Evolutionary conservation across 2,797 vertebrate genomes (phyloP).

Genomic region (Periophthalmus magnuspinnatus): DNA sequence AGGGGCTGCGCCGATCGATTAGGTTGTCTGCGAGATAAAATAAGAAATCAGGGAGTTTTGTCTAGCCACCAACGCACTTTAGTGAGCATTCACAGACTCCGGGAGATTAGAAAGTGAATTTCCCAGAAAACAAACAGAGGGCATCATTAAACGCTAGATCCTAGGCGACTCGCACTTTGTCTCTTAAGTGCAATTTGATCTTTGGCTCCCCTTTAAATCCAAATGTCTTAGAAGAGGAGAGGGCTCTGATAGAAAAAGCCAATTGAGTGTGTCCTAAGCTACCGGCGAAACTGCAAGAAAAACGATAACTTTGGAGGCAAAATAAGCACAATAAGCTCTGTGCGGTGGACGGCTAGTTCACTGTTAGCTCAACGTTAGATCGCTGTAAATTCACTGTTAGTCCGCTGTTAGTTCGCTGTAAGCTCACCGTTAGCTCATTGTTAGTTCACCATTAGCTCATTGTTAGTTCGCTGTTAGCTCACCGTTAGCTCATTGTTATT

Average conservation of each 20-base stretch:
- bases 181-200: conserved; percentile 68
- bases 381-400: too few species aligned
- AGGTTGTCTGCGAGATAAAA: conserved; percentile 73
- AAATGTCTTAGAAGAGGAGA: conserved; percentile 42
- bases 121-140: conserved; percentile 71
- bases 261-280: conserved; percentile 46
- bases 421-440: too few species aligned
- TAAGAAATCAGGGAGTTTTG: conserved; percentile 71
- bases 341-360: too few species aligned
- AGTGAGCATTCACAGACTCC: conserved; percentile 60
- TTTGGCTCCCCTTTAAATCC: conserved; percentile 55
- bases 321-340: conserved; percentile 22
- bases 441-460: too few species aligned
- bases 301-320: conserved; percentile 28
- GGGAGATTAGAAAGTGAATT: conserved; percentile 71
- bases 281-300: conserved; percentile 30
- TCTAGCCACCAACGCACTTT: conserved; percentile 51
- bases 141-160: conserved; percentile 58
- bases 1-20: conserved; percentile 65
- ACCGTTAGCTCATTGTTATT: too few species aligned
- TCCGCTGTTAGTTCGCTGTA: too few species aligned
- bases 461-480: too few species aligned
- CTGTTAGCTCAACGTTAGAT: too few species aligned
- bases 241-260: conserved; percentile 56
- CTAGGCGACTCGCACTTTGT: conserved; percentile 49